phyloP scores from a whole-genome alignment of 2,797 vertebrate genomes.

The Tympanoctomys barrerae region DNA sequence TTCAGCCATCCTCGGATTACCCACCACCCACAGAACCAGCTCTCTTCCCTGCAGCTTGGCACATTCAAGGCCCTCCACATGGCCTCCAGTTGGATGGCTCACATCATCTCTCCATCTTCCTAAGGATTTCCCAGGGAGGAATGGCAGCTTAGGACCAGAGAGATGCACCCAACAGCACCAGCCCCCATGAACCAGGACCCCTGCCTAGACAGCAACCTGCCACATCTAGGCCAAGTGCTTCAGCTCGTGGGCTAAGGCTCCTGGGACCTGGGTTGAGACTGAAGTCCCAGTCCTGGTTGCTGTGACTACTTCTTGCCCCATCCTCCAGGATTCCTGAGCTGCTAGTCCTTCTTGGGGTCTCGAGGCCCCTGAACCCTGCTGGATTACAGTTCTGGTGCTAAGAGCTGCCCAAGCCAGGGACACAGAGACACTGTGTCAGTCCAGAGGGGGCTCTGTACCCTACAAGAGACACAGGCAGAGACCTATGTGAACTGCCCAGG shows the following conservation, averaged over 20 bases:
- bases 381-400: background rate
- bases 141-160: background rate
- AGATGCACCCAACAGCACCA: background rate
- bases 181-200: background rate
- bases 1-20: background rate
- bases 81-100: rapidly evolving
- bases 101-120: background rate
- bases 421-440: background rate
- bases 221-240: background rate
- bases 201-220: background rate
- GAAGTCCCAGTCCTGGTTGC: background rate
- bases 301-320: background rate
- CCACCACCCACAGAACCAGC: background rate
- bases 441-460: background rate
- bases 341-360: background rate
- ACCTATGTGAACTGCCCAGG: background rate
- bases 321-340: background rate
- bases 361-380: background rate
- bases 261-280: background rate
- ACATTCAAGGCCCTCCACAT: background rate
- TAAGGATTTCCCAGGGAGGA: background rate
- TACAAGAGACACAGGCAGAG: background rate
- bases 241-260: background rate
- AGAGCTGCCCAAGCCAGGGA: background rate
- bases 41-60: background rate